Percentiles rank a stretch among this genome's conserved stretches.
Evolutionary conservation across 2,888 invertebrate genomes (phyloP).

Genomic region (Eupsilia transversa): DNA sequence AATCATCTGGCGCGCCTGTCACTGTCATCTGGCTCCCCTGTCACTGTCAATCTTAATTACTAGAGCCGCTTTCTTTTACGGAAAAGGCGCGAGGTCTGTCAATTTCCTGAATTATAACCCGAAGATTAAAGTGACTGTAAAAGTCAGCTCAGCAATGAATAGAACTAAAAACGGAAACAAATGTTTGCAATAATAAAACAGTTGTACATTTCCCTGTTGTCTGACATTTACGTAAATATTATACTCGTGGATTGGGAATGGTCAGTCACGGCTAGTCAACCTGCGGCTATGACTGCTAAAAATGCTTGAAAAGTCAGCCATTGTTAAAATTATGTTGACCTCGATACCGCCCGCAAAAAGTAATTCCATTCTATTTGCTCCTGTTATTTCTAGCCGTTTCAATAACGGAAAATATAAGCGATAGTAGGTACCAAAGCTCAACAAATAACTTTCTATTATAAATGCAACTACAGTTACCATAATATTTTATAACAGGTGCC

Average conservation of each 20-base stretch:
- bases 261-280: conserved; percentile 61
- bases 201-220: conserved; percentile 33
- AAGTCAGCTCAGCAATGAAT: conserved; percentile 27
- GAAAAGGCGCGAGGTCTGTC: conserved; percentile 60
- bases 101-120: conserved; percentile 51
- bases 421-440: conserved; percentile 13
- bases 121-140: conserved; percentile 40
- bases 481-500: conserved; percentile 10
- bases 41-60: conserved; percentile 76
- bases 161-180: conserved; percentile 16
- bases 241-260: conserved; percentile 55
- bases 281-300: conserved; percentile 55
- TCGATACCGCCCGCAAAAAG: conserved; percentile 40
- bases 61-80: conserved; percentile 41
- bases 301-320: conserved; percentile 53
- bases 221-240: conserved; percentile 60
- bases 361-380: conserved; percentile 59
- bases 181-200: conserved; percentile 31
- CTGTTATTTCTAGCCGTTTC: conserved; percentile 47
- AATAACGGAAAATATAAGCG: conserved; percentile 42
- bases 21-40: conserved; percentile 70
- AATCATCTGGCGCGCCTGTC: conserved; percentile 70
- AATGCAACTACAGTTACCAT: conserved; percentile 25
- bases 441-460: conserved; percentile 13
- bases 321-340: conserved; percentile 61